A percentile compares a stretch with the other conserved stretches of the same genome.
phyloP scores from a whole-genome alignment of 2,113 vertebrate genomes.

The Diadophis punctatus region DNA sequence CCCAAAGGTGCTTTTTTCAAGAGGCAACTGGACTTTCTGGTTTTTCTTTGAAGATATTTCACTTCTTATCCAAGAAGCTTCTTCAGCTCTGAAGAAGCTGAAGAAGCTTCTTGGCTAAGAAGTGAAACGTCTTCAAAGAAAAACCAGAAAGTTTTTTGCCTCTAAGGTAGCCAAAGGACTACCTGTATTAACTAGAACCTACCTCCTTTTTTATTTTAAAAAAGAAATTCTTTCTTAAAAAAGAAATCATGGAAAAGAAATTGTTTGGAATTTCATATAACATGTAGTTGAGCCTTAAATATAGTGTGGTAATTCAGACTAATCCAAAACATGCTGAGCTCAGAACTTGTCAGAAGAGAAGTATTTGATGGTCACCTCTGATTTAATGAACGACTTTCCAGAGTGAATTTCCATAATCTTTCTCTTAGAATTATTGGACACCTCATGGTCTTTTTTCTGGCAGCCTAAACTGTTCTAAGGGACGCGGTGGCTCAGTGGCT shows the following conservation, averaged over 20 bases:
- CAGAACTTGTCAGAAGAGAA: neutral
- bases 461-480: conserved; percentile 50
- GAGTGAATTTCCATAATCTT: conserved; percentile 45
- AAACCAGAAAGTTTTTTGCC: no score
- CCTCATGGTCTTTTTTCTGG: conserved; percentile 44
- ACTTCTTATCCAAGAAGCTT: no score
- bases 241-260: neutral
- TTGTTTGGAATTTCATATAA: neutral
- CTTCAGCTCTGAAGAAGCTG: no score
- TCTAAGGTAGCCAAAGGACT: no score
- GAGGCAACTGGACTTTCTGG: no score
- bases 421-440: conserved; percentile 43
- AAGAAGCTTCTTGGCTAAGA: no score
- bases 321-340: neutral
- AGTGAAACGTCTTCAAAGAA: no score
- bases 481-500: no score
- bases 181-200: neutral
- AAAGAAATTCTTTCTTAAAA: no score
- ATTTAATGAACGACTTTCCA: conserved; percentile 37
- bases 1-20: no score
- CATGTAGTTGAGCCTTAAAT: neutral
- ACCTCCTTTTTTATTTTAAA: neutral
- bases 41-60: no score
- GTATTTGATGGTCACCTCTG: conserved; percentile 20
- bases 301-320: neutral